Evolutionary conservation across 1,140 invertebrate genomes (phyloP), one percentile per base, ranked within the genome.

Genomic region (Leguminivora glycinivorella): DNA sequence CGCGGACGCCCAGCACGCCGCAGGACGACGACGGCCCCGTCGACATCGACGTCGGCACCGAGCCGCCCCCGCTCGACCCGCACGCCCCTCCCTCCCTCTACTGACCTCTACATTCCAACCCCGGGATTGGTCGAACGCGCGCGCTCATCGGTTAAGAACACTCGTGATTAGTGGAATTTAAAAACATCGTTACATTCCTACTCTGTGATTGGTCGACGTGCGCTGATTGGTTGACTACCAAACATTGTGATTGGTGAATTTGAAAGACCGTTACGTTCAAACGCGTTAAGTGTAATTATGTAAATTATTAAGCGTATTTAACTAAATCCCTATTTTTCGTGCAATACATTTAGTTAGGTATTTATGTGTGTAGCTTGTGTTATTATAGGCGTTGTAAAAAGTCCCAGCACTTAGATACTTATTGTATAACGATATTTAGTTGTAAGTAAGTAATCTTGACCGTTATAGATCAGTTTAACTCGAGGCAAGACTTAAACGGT

Each of bases 341-440:
- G 88, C 88, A 90, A 90, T 90, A 90, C 85, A 80, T 80, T 83
- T 89, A 88, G 81, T 90, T 90, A 88, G 88, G 87, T 89, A 90
- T 89, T 89, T 90, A 89, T 87, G 81, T 83, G 75, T 80, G 83
- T 89, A 88, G 84, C 81, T 83, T 81, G 84, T 88, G 80, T 87
- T 87, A 84, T 14, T 63, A 63, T 63, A 63, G 58, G 84, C 70
- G 70, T 80, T 87, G 86, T 88, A 84, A 83, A 89, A 87, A 86
- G 80, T 79, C 72, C 71, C 67, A 56, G 70, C 74, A 75, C 75
- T 72, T 75, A 75, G 70, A 67, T 69, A 63, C n/a, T 52, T 52
- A 52, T 24, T 63, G 58, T 63, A 31, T 63, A 26, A 60, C 24
- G 24, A 12, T 60, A 63, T 17, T 63, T 63, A 63, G 58, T 34